Conservation (phyloP, 2,113 vertebrate genomes). For the Aptenodytes forsteri region DNA sequence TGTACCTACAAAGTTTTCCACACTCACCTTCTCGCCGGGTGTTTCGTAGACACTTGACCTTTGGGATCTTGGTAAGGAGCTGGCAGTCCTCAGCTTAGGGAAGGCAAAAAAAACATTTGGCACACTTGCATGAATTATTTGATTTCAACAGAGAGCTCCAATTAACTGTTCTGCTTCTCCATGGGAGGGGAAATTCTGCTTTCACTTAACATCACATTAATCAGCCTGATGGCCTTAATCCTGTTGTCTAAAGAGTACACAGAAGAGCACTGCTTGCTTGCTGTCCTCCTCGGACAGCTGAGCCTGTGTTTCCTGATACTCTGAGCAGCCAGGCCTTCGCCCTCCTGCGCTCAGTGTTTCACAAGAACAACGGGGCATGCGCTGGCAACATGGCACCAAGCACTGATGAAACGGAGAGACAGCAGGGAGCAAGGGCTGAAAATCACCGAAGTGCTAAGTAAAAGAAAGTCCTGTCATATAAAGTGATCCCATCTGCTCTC, state of each 20-base stretch:
- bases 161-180: conserved; percentile 21
- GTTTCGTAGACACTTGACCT: conserved; percentile 93
- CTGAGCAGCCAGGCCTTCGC: not conserved
- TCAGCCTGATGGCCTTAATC: conserved; percentile 31
- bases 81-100: conserved; percentile 92
- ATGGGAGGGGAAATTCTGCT: conserved; percentile 20
- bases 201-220: conserved; percentile 49
- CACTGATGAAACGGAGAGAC: not conserved
- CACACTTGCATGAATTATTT: not conserved
- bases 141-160: conserved; percentile 7
- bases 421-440: not conserved
- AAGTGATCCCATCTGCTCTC: not conserved
- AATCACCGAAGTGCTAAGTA: not conserved
- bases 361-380: not conserved
- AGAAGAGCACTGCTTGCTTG: conserved; percentile 3
- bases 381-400: rapidly evolving
- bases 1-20: not conserved
- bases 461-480: not conserved
- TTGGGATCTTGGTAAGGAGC: conserved; percentile 93
- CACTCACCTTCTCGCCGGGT: conserved; percentile 88
- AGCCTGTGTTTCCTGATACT: not conserved
- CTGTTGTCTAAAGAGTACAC: not conserved
- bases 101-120: conserved; percentile 25
- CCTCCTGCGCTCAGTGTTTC: not conserved
- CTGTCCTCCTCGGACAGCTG: not conserved